Evolutionary conservation across 2,888 invertebrate species (phyloP), one percentile per base, ranked within the genome.

Genomic region (Papilio gigon): DNA sequence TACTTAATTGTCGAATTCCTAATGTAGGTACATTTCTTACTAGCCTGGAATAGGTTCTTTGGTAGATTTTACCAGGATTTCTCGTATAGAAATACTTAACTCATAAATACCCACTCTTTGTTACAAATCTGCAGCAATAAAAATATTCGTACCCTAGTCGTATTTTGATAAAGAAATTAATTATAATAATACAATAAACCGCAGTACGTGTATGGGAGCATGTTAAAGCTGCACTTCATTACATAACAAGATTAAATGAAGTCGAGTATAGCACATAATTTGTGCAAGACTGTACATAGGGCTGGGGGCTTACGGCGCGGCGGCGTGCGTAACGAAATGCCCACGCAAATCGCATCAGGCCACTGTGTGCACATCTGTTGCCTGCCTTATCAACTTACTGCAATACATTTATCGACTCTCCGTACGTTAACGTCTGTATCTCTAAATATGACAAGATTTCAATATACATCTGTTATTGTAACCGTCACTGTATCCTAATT

Each of bases 301-400:
- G n/a, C n/a, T n/a, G n/a, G 80, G 82, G 81, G 81, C 82, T 84
- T 82, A 81, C 80, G 5, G 47, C 47, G 47, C 83, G 83, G 82
- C 84, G 83, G 82, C 85, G 80, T 74, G 86, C 68, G 79, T 84
- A 88, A 84, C 87, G 87, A 85, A 87, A 89, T 87, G 89, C 82
- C 75, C 69, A 67, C 69, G 71, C 81, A 85, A 90, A 89, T 89
- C 89, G 87, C 81, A 84, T 89, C 83, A 87, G 78, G 58, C 72
- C 83, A 81, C 72, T 78, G 80, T 79, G 80, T 79, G 72, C 86
- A 82, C 89, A 88, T 86, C 88, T 88, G 89, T 72, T 82, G 79
- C 77, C 61, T 80, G 80, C 87, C 83, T 86, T 87, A 86, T 80
- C 79, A 81, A 83, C 82, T 83, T 78, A 74, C 70, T 60, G 66